Conservation (phyloP, 2,797 vertebrate genomes). For the Characodon lateralis region DNA sequence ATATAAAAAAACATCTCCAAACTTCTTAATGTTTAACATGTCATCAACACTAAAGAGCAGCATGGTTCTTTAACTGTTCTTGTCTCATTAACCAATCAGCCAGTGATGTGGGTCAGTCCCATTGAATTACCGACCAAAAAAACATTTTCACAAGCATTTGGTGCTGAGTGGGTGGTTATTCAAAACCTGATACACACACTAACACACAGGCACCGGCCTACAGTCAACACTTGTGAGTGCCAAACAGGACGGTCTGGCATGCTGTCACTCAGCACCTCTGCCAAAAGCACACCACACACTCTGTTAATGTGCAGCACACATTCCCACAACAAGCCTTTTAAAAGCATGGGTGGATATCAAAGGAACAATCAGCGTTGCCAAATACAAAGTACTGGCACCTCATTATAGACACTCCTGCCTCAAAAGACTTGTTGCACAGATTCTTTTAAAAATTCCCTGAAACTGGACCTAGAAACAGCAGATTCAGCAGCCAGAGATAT, state of each 20-base stretch:
- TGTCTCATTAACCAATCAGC: constrained; percentile 47
- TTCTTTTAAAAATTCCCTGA: neutral
- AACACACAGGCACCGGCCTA: constrained; percentile 63
- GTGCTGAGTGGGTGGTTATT: constrained; percentile 55
- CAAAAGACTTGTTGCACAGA: constrained; percentile 17
- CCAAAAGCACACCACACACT: constrained; percentile 57
- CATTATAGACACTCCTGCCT: constrained; percentile 12
- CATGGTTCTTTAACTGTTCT: constrained; percentile 24
- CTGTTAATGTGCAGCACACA: constrained; percentile 44
- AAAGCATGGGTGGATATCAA: constrained; percentile 45
- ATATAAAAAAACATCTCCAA: neutral
- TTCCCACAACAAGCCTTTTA: constrained; percentile 38
- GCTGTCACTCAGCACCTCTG: constrained; percentile 63
- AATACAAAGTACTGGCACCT: constrained; percentile 46
- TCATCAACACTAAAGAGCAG: neutral
- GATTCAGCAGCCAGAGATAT: constrained; percentile 21
- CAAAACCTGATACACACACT: constrained; percentile 36
- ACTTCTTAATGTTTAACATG: neutral
- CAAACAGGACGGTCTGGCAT: constrained; percentile 64
- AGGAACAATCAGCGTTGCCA: constrained; percentile 43
- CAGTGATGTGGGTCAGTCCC: constrained; percentile 38
- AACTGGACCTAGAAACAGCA: constrained; percentile 11
- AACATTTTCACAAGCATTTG: constrained; percentile 56
- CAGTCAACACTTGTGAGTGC: constrained; percentile 66
- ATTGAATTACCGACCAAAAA: constrained; percentile 48